These are phyloP conservation scores for Promerops cafer DNA, from an alignment of 2,113 vertebrate genomes.

Conservation along the genomic window DNA sequence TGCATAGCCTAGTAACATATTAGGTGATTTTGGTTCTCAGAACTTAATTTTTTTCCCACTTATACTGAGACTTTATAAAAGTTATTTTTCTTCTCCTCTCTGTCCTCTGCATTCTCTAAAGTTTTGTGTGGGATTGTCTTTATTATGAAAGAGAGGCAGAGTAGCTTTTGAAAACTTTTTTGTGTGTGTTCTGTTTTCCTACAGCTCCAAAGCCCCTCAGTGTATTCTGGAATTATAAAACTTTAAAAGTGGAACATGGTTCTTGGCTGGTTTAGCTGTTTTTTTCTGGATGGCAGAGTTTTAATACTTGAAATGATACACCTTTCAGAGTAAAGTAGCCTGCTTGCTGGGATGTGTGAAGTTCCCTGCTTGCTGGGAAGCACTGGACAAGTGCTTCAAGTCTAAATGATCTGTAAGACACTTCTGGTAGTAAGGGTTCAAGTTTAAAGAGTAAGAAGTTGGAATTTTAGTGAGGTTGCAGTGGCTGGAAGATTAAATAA, in stretches of 20 bases:
- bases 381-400: not conserved
- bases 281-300: slow-evolving; percentile 36
- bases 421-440: not conserved
- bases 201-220: slow-evolving; percentile 4
- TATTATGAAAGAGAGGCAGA: slow-evolving; percentile 24
- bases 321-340: not conserved
- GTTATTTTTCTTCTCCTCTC: not conserved
- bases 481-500: slow-evolving; percentile 26
- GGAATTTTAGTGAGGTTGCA: not conserved
- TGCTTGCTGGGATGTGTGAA: not conserved
- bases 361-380: not conserved
- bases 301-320: slow-evolving; percentile 8
- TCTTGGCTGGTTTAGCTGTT: slow-evolving; percentile 47
- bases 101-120: slow-evolving; percentile 17
- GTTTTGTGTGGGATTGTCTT: slow-evolving; percentile 36
- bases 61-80: not conserved
- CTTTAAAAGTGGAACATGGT: slow-evolving; percentile 46
- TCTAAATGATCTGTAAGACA: not conserved
- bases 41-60: not conserved
- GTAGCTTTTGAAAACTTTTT: slow-evolving; percentile 33
- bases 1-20: not conserved
- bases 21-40: not conserved
- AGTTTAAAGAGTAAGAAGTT: not conserved
- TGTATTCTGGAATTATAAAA: slow-evolving; percentile 59
- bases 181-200: not conserved